A percentile compares a stretch with the other conserved stretches of the same genome.
Evolutionary conservation across 2,888 invertebrate genomes (phyloP).

Genomic region (Geophilus truncorum): DNA sequence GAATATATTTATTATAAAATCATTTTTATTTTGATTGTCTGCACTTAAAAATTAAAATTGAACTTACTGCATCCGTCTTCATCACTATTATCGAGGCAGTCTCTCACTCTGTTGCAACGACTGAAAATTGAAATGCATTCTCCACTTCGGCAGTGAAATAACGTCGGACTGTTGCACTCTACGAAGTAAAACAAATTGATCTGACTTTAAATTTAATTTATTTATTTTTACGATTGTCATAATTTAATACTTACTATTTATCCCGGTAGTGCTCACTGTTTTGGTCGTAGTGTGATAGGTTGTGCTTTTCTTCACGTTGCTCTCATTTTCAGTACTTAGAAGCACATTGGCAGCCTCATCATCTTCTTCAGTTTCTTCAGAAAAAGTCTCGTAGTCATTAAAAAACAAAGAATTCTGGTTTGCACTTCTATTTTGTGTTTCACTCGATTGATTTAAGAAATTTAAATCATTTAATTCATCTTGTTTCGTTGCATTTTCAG

Average conservation of each 20-base stretch:
- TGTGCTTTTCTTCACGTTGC: background rate
- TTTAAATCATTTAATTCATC: background rate
- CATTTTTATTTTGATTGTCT: background rate
- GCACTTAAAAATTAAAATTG: background rate
- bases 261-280: background rate
- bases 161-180: conserved; percentile 12
- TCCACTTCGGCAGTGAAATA: conserved; percentile 58
- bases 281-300: background rate
- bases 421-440: background rate
- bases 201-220: background rate
- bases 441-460: background rate
- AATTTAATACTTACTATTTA: background rate
- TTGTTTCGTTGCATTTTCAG: background rate
- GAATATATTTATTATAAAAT: background rate
- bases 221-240: background rate
- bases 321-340: background rate
- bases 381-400: background rate
- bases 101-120: conserved; percentile 65
- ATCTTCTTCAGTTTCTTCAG: background rate
- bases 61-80: conserved; percentile 57
- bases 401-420: background rate
- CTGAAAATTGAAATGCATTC: conserved; percentile 61
- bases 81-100: conserved; percentile 65
- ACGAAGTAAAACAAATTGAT: background rate
- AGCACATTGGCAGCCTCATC: background rate